Percentiles rank a stretch among this genome's conserved stretches.
Conservation (phyloP, 2,797 vertebrate genomes). For the Etheostoma perlongum region DNA sequence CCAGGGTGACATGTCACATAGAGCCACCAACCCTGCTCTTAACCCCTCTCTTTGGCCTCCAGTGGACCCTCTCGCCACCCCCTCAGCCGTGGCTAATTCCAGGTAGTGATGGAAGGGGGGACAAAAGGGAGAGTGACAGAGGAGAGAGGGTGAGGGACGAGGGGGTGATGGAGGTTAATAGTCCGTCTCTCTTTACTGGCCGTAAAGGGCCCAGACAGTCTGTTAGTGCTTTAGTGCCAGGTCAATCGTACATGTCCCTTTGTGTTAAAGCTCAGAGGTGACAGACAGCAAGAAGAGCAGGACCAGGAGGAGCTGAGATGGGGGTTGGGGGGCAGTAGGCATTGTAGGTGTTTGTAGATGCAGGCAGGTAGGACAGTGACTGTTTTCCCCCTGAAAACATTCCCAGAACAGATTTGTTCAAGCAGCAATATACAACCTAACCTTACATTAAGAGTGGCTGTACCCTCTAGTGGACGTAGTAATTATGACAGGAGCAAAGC, state of each 20-base stretch:
- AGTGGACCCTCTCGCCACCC: not conserved
- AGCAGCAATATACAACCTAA: no score
- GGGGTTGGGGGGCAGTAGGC: not conserved
- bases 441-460: no score
- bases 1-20: conserved; percentile 63
- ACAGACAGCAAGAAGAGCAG: conserved; percentile 59
- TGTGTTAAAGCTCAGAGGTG: conserved; percentile 81
- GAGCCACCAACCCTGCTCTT: conserved; percentile 61
- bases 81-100: conserved; percentile 46
- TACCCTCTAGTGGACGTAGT: no score
- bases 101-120: conserved; percentile 52
- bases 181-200: conserved; percentile 81
- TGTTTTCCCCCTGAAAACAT: no score
- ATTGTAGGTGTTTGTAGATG: not conserved
- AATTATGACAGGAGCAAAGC: no score
- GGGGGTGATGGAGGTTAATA: conserved; percentile 83
- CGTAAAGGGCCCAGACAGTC: conserved; percentile 82
- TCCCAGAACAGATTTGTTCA: no score
- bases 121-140: conserved; percentile 43
- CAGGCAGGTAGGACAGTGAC: not conserved
- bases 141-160: conserved; percentile 34
- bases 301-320: not conserved
- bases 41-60: conserved; percentile 46
- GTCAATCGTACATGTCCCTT: conserved; percentile 83
- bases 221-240: conserved; percentile 81